These are phyloP conservation scores for Aurelia coerulea DNA, from an alignment of 30 jellyfish, hydroid and myxozoan species.

Conservation along the genomic window DNA sequence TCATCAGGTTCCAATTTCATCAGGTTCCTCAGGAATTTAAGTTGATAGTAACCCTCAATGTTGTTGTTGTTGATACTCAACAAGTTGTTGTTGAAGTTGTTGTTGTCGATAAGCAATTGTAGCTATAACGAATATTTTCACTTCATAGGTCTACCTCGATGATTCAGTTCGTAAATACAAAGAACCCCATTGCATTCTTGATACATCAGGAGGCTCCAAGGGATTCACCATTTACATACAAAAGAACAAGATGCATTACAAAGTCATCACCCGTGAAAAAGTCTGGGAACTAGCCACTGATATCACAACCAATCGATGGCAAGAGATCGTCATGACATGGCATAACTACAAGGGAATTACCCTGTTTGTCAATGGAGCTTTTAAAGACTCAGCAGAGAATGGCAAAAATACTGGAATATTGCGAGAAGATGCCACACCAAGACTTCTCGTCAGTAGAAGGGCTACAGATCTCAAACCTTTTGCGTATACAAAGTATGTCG, in stretches of 20 bases:
- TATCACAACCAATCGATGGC: slow-evolving; percentile 89
- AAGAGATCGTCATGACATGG: slow-evolving; percentile 98
- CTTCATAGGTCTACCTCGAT: slow-evolving; percentile 75
- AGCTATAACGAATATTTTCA: no score
- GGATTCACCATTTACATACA: slow-evolving; percentile 91
- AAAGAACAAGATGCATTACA: slow-evolving; percentile 84
- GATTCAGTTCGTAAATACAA: slow-evolving; percentile 61
- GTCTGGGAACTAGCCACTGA: slow-evolving; percentile 93
- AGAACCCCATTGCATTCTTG: slow-evolving; percentile 86
- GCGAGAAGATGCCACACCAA: slow-evolving; percentile 74
- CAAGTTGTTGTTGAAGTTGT: no score
- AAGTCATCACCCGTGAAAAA: slow-evolving; percentile 74
- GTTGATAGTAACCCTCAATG: no score
- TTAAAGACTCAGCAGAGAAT: slow-evolving; percentile 84
- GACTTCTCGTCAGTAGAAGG: slow-evolving; percentile 82
- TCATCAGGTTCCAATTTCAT: no score
- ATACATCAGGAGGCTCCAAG: slow-evolving; percentile 94
- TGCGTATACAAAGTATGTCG: slow-evolving; percentile 79
- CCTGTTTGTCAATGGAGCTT: slow-evolving; percentile 92
- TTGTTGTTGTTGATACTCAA: no score
- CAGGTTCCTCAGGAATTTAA: no score
- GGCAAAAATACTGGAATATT: slow-evolving; percentile 69
- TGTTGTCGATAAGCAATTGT: no score
- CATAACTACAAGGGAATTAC: slow-evolving; percentile 85
- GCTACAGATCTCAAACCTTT: slow-evolving; percentile 86